Conservation (phyloP, 2,888 invertebrate genomes). For the Morpho achilles region DNA sequence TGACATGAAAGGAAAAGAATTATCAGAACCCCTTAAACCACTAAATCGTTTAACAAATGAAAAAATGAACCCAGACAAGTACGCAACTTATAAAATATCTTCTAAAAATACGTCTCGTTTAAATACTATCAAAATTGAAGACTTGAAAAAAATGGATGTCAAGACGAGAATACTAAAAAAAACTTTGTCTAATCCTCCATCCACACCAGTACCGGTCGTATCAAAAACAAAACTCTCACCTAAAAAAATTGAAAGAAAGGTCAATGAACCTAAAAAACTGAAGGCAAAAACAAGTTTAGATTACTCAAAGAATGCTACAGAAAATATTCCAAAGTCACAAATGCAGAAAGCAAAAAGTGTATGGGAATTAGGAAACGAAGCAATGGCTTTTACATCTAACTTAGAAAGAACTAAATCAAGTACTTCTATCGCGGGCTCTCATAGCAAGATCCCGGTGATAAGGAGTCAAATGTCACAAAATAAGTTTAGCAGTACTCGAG, state of each 20-base stretch:
- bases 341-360: constrained; percentile 76
- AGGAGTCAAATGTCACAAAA: constrained; percentile 73
- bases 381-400: constrained; percentile 48
- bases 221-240: constrained; percentile 62
- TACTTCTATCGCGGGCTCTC: constrained; percentile 78
- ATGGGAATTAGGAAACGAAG: constrained; percentile 74
- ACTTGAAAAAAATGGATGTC: constrained; percentile 72
- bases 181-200: constrained; percentile 75
- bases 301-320: constrained; percentile 53
- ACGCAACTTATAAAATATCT: constrained; percentile 73
- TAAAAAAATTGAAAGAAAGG: constrained; percentile 67
- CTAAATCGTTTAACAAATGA: constrained; percentile 50
- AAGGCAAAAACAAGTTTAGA: constrained; percentile 61
- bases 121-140: constrained; percentile 64
- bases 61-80: constrained; percentile 69
- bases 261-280: constrained; percentile 61
- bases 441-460: constrained; percentile 82
- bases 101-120: constrained; percentile 59
- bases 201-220: constrained; percentile 70
- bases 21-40: constrained; percentile 63
- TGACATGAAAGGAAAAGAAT: constrained; percentile 75
- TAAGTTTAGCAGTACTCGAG: constrained; percentile 73
- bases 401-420: constrained; percentile 72
- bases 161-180: constrained; percentile 77
- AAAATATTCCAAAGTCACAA: constrained; percentile 60